Evolutionary conservation across 2,888 invertebrate species (phyloP), one percentile per base, ranked within the genome.

Genomic region (Epinotia bilunana): DNA sequence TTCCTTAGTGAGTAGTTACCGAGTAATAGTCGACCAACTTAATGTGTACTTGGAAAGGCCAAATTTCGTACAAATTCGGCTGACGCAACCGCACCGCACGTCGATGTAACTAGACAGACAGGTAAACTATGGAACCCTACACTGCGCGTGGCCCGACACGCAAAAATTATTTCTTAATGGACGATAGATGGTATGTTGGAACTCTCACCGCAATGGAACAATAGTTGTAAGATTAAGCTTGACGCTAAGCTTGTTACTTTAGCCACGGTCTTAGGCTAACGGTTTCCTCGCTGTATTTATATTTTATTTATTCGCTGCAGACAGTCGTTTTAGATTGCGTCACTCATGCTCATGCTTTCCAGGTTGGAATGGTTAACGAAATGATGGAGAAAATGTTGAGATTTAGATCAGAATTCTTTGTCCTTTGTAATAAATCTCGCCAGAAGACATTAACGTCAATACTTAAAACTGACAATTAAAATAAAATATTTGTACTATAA

Each of bases 301-400:
- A 57, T 62, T 68, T 69, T 46, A 69, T 69, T 73, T 65, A 72
- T 73, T 73, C 70, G 53, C 46, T 55, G 68, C 39, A 68, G 68
- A 74, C 73, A 69, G 62, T 69, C 62, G 62, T 74, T 74, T 74
- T 33, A 74, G 73, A 74, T 74, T 69, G 33, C 46, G 73, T 58
- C 73, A 69, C 43, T 69, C 73, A 62, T 23, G 73, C 43, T 69
- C 73, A 62, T 23, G 73, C 68, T 43, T 73, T 73, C 53, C 61
- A 33, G 53, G 61, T 69, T 46, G n/a, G 69, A 60, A 69, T 69
- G 57, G 69, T 69, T 69, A 69, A 58, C 43, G 43, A 58, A 69
- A 60, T 69, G 43, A 60, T 28, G 46, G 58, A 69, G 46, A 60
- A 46, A 60, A 69, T 57, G 43, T 23, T n/a, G 46, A 33, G 33